Conservation (phyloP, 2,113 vertebrate species). For the Megaptera novaeangliae region DNA sequence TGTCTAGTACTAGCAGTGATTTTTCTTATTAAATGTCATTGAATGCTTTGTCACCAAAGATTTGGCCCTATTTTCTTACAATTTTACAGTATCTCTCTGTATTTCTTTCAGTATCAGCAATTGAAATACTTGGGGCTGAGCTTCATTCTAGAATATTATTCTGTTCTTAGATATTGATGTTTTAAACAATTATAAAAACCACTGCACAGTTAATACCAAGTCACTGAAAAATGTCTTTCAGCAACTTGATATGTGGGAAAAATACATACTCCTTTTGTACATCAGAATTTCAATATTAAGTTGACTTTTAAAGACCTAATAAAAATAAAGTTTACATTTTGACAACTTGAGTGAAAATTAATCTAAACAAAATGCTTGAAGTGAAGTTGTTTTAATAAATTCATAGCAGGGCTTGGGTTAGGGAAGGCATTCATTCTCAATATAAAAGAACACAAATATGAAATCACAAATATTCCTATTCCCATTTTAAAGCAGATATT, state of each 20-base stretch:
- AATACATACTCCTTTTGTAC: neutral
- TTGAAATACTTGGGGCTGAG: neutral
- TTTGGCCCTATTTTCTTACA: neutral
- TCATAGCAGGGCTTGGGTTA: neutral
- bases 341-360: slow-evolving; percentile 40
- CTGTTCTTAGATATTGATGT: neutral
- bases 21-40: slow-evolving; percentile 36
- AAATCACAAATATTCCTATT: neutral
- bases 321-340: slow-evolving; percentile 56
- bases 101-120: neutral
- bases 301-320: slow-evolving; percentile 52
- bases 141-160: neutral
- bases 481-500: neutral
- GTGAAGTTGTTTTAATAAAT: neutral
- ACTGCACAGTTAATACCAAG: neutral
- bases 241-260: slow-evolving; percentile 39
- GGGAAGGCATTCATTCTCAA: neutral
- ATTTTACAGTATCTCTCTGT: neutral
- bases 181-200: slow-evolving; percentile 45
- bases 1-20: neutral
- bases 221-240: slow-evolving; percentile 52
- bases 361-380: slow-evolving; percentile 40
- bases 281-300: slow-evolving; percentile 30
- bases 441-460: neutral
- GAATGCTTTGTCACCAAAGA: slow-evolving; percentile 20